Conservation (phyloP, 2,888 invertebrate species). For the Itoplectis maculator region DNA sequence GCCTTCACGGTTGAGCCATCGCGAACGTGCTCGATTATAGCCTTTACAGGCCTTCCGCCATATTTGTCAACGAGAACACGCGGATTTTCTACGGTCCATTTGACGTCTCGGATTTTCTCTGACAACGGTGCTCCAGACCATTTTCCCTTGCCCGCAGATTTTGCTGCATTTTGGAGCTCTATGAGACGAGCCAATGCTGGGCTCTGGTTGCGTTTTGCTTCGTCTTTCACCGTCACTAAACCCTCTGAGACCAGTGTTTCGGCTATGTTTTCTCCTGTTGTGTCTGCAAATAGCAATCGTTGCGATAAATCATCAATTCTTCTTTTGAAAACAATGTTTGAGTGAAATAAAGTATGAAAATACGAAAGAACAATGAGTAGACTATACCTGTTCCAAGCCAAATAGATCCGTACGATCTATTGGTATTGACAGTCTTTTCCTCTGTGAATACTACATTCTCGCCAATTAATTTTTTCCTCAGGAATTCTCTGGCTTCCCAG, state of each 20-base stretch:
- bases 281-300: conserved; percentile 25
- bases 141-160: conserved; percentile 94
- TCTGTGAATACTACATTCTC: conserved; percentile 94
- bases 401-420: conserved; percentile 95
- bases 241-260: conserved; percentile 96
- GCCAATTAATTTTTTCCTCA: conserved; percentile 96
- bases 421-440: conserved; percentile 93
- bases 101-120: conserved; percentile 93
- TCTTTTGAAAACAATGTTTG: neutral
- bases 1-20: conserved; percentile 98
- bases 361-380: neutral
- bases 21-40: conserved; percentile 98
- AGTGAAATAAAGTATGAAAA: neutral
- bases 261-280: conserved; percentile 94
- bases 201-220: conserved; percentile 87
- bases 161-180: conserved; percentile 96
- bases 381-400: conserved; percentile 92
- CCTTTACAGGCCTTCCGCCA: conserved; percentile 94
- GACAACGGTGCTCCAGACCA: conserved; percentile 87
- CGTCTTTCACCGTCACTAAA: conserved; percentile 91
- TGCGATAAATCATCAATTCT: neutral
- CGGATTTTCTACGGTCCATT: conserved; percentile 95
- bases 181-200: conserved; percentile 90
- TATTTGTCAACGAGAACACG: conserved; percentile 93
- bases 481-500: conserved; percentile 98